These are phyloP conservation scores for Lasioglossum malachurum DNA, from an alignment of 2,888 invertebrate genomes.

Conservation along the genomic window DNA sequence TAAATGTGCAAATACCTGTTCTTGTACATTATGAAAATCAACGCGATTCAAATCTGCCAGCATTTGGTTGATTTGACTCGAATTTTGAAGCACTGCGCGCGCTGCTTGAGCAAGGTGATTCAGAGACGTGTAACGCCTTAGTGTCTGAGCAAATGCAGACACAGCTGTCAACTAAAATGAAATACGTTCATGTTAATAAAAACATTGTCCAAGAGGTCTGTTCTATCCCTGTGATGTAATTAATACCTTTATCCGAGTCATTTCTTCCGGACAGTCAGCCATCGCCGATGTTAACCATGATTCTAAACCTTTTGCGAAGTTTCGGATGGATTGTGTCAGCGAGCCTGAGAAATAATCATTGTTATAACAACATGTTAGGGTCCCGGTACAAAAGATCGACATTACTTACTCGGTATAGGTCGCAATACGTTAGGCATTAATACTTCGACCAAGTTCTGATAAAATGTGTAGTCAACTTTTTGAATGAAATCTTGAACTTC, in stretches of 20 bases:
- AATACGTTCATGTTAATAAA: not conserved
- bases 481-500: slow-evolving; percentile 93
- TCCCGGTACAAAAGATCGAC: slow-evolving; percentile 11
- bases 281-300: slow-evolving; percentile 93
- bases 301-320: slow-evolving; percentile 97
- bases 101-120: slow-evolving; percentile 99
- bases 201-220: not conserved
- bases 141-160: slow-evolving; percentile 96
- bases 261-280: slow-evolving; percentile 92
- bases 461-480: slow-evolving; percentile 95
- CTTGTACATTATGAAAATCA: slow-evolving; percentile 98
- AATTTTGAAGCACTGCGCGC: slow-evolving; percentile 97
- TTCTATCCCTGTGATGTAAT: not conserved
- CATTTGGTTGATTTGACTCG: slow-evolving; percentile 98
- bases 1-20: slow-evolving; percentile 86
- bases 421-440: slow-evolving; percentile 98
- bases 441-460: slow-evolving; percentile 98
- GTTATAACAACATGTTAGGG: slow-evolving; percentile 10
- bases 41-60: slow-evolving; percentile 97
- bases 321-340: slow-evolving; percentile 96
- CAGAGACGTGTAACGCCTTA: slow-evolving; percentile 97
- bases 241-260: slow-evolving; percentile 92
- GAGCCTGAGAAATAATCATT: slow-evolving; percentile 86
- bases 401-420: slow-evolving; percentile 93
- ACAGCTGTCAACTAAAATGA: slow-evolving; percentile 89